Evolutionary conservation across 2,797 vertebrate species (phyloP).

Genomic region (Pipistrellus kuhlii): DNA sequence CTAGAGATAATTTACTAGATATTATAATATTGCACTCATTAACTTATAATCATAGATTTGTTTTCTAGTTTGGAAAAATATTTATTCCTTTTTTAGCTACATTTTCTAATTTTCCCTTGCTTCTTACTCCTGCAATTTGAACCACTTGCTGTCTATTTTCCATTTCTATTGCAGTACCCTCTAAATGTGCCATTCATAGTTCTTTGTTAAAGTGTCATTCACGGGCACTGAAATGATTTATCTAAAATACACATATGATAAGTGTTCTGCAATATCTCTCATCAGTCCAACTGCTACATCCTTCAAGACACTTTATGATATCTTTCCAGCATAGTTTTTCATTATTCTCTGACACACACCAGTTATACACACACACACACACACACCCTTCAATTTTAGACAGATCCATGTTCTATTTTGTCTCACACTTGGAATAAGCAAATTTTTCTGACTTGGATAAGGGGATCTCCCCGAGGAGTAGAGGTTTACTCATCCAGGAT

Average conservation of each 20-base stretch:
- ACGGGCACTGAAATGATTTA: neutral
- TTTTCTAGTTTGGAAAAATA: neutral
- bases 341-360: neutral
- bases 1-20: neutral
- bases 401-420: neutral
- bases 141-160: neutral
- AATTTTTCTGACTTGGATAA: neutral
- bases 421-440: neutral
- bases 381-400: neutral
- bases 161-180: neutral
- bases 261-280: neutral
- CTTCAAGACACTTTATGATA: neutral
- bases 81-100: neutral
- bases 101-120: neutral
- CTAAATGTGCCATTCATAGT: neutral
- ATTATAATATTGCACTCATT: neutral
- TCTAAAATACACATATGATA: neutral
- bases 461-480: neutral
- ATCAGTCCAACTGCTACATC: neutral
- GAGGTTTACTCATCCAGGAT: neutral
- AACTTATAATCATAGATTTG: neutral
- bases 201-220: neutral
- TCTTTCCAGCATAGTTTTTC: neutral
- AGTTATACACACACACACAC: neutral
- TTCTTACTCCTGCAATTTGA: neutral